Conservation (phyloP, 2,113 vertebrate genomes). For the Caracal caracal region DNA sequence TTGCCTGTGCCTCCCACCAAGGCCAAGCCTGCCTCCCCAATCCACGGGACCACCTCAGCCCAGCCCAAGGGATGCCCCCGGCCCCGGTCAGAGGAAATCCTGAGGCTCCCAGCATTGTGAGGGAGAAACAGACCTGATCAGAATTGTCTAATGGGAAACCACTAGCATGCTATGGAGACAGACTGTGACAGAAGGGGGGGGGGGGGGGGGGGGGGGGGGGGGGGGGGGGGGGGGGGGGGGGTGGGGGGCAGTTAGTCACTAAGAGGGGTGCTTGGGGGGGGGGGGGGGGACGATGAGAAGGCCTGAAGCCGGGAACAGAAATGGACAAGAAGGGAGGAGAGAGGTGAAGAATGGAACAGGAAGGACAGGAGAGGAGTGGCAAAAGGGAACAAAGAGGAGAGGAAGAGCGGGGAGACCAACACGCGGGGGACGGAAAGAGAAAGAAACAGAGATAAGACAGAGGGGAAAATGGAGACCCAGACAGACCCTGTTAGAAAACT, state of each 20-base stretch:
- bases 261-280: too few relatives aligned
- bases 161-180: not conserved
- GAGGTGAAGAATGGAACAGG: not conserved
- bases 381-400: not conserved
- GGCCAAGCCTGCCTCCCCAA: not conserved
- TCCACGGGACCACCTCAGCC: not conserved
- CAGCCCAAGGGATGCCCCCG: too few relatives aligned
- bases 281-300: fast-evolving
- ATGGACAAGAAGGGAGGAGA: not conserved
- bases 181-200: not conserved
- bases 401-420: not conserved
- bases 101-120: not conserved
- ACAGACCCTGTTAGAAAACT: not conserved
- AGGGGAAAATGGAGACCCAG: not conserved
- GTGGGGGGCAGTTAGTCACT: too few relatives aligned
- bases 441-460: not conserved
- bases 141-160: not conserved
- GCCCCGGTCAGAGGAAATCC: not conserved
- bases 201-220: too few relatives aligned
- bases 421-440: fast-evolving
- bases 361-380: not conserved
- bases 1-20: fast-evolving
- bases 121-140: not conserved
- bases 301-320: not conserved
- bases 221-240: too few relatives aligned